These are phyloP conservation scores for Polydrusus cervinus DNA, from an alignment of 2,888 invertebrate genomes.

Conservation along the genomic window DNA sequence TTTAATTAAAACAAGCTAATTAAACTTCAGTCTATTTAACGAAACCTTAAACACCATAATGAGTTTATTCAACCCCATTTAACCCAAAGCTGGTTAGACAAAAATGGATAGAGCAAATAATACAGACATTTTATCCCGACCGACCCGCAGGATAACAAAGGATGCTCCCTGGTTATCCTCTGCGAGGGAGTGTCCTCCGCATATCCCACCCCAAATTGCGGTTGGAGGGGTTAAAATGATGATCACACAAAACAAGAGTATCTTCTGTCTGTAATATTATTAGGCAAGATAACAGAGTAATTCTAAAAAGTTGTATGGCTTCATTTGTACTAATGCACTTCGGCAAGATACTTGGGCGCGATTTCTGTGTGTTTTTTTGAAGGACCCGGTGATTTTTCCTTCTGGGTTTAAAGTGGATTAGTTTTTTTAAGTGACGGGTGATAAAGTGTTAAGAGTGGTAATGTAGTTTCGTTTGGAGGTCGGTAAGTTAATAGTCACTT, in stretches of 20 bases:
- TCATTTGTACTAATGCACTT: constrained; percentile 64
- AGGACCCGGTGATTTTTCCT: not conserved
- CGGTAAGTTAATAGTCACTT: constrained; percentile 5
- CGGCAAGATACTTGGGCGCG: constrained; percentile 36
- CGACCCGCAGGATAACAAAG: constrained; percentile 53
- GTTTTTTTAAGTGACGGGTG: constrained; percentile 2
- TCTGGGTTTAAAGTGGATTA: not conserved
- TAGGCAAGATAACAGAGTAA: constrained; percentile 65
- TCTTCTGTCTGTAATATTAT: constrained; percentile 68
- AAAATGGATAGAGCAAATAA: constrained; percentile 51
- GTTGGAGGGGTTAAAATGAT: constrained; percentile 66
- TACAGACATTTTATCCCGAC: constrained; percentile 53
- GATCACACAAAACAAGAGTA: constrained; percentile 66
- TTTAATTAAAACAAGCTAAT: constrained; percentile 51
- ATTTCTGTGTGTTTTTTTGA: constrained; percentile 10
- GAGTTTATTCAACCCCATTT: constrained; percentile 56
- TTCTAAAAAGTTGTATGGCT: constrained; percentile 59
- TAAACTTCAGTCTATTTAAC: constrained; percentile 52
- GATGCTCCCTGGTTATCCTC: constrained; percentile 56
- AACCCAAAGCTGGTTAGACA: constrained; percentile 51
- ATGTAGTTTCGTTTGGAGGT: not conserved
- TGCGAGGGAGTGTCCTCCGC: constrained; percentile 67
- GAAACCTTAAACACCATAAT: constrained; percentile 51
- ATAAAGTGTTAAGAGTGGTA: not conserved
- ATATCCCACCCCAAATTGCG: constrained; percentile 65